Conservation (phyloP, 1,140 invertebrate genomes). For the Drosophila ironensis region DNA sequence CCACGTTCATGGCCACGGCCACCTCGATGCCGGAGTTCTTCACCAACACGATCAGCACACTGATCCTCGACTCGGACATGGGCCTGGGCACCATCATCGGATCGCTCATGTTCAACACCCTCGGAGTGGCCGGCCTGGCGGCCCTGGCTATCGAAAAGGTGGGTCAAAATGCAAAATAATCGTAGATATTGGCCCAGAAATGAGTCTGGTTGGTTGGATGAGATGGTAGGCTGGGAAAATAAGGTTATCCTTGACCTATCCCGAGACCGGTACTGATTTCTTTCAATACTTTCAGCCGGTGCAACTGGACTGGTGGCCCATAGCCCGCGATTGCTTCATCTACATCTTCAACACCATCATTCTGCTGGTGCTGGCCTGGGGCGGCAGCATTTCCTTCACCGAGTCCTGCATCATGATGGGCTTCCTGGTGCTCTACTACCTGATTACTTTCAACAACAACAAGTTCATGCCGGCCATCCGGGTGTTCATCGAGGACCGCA, state of each 20-base stretch:
- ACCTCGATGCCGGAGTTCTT: conserved; percentile 95
- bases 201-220: too few species aligned
- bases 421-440: conserved; percentile 87
- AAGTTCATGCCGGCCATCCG: conserved; percentile 81
- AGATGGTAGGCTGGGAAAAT: too few species aligned
- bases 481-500: conserved; percentile 76
- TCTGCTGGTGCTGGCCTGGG: conserved; percentile 90
- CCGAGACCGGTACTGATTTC: neutral
- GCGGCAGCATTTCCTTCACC: conserved; percentile 90
- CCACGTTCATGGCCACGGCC: conserved; percentile 95
- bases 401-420: conserved; percentile 88
- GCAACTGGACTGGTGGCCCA: conserved; percentile 91
- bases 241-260: neutral
- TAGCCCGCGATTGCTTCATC: conserved; percentile 91
- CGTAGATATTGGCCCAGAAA: too few species aligned
- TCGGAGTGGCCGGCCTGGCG: conserved; percentile 93
- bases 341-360: conserved; percentile 90
- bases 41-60: conserved; percentile 93
- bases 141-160: conserved; percentile 89
- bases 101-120: conserved; percentile 93
- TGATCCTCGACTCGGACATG: conserved; percentile 89
- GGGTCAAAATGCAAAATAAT: neutral
- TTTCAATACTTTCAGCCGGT: conserved; percentile 87
- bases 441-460: conserved; percentile 85
- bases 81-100: conserved; percentile 92